phyloP scores from a whole-genome alignment of 2,888 invertebrate species.

The Chromoteleia sp. region DNA sequence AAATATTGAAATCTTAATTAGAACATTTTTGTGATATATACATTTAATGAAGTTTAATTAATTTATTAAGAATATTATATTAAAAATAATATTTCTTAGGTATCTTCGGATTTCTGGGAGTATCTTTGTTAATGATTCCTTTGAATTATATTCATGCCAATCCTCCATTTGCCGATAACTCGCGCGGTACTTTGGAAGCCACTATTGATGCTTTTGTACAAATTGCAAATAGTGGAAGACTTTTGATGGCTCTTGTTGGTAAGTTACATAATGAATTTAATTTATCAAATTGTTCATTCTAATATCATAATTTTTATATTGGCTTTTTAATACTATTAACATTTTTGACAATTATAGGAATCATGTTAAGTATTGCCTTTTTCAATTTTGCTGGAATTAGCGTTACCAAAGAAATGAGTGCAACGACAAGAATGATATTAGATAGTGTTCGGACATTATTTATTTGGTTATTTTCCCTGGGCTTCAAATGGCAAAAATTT shows the following conservation, averaged over 20 bases:
- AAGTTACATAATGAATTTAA: constrained; percentile 75
- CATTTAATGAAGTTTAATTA: too few species aligned
- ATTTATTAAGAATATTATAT: too few species aligned
- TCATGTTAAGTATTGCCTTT: constrained; percentile 94
- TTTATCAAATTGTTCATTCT: too few species aligned
- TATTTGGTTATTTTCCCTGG: constrained; percentile 82
- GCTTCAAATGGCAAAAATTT: constrained; percentile 92
- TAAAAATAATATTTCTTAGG: constrained; percentile 80
- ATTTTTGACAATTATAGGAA: constrained; percentile 85
- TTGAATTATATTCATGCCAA: constrained; percentile 93
- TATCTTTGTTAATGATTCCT: constrained; percentile 89
- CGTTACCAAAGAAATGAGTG: constrained; percentile 96
- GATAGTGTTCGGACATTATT: constrained; percentile 59
- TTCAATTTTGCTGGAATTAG: constrained; percentile 97
- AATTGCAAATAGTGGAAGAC: constrained; percentile 88
- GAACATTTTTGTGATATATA: too few species aligned
- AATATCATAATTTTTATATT: too few species aligned
- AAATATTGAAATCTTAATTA: too few species aligned
- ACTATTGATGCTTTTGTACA: constrained; percentile 93
- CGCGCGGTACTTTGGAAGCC: constrained; percentile 92
- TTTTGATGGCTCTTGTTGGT: constrained; percentile 89
- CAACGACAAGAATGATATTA: constrained; percentile 95
- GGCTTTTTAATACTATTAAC: too few species aligned
- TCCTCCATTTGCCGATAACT: constrained; percentile 91
- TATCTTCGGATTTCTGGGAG: constrained; percentile 89